Evolutionary conservation across 2,797 vertebrate genomes (phyloP), one percentile per base, ranked within the genome.

Genomic region (Syngnathus acus): DNA sequence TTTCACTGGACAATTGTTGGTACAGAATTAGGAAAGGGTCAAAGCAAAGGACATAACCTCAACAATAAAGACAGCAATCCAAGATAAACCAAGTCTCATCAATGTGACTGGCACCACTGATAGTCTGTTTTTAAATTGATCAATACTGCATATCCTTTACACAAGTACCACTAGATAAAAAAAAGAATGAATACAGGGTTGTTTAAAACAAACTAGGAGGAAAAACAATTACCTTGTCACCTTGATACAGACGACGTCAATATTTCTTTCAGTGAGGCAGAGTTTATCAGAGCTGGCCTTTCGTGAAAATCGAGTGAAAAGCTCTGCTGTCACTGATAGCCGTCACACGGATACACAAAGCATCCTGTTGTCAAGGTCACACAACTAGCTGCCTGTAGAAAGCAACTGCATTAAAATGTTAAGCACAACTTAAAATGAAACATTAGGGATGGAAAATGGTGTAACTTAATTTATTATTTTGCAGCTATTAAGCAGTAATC

Each of bases 271-370:
- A 70, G 23, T 16, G 11, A 42, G 43, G 60, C 55, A 9, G 16
- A 1, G 3, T 54, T 54, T 23, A 23, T 23, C 53, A 54, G 23
- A 23, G 21, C 53, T 21, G 1, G 54, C 55, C 60, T 72, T 65
- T 60, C 47, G 38, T 70, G 45, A 21, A 21, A 51, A 70, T 19
- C 53, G 60, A 68, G 5, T 42, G 64, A 72, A 32, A 45, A 63
- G 71, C 70, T 68, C 51, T 75, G 58, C 65, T 73, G 77, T 78
- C 73, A 73, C 67, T 64, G 59, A 73, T 67, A 60, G 55, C 66
- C 65, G 68, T 65, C 66, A 45, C 40, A 23, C 53, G 26, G 54
- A 45, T 38, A 40, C 60, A 69, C 59, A 63, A 23, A 48, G 43
- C 23, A 38, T 61, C 3, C 32, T 42, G 61, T 38, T 61, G 53